Percentiles rank a stretch among this genome's conserved stretches.
Conservation (phyloP, 2,113 vertebrate genomes). For the Osmerus mordax region DNA sequence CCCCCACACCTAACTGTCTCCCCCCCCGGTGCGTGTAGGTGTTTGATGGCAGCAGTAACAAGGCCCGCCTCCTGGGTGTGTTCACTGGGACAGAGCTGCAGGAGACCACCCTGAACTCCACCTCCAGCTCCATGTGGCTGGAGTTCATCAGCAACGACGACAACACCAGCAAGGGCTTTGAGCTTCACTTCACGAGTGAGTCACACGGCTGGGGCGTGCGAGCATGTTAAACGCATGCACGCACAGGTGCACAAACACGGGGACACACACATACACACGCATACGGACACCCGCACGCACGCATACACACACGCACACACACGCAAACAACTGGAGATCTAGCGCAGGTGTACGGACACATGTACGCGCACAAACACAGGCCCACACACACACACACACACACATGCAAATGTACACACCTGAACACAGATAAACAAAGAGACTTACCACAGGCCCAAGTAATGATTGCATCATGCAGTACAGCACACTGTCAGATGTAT, state of each 20-base stretch:
- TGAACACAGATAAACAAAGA: no score
- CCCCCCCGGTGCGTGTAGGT: constrained; percentile 70
- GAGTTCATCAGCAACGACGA: constrained; percentile 88
- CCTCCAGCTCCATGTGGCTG: constrained; percentile 95
- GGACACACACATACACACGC: constrained; percentile 1
- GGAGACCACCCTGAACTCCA: constrained; percentile 87
- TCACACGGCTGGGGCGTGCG: constrained; percentile 7
- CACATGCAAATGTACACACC: neutral
- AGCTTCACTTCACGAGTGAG: constrained; percentile 97
- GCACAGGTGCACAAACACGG: neutral
- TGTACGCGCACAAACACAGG: neutral
- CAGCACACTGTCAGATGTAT: no score
- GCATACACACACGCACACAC: constrained; percentile 6
- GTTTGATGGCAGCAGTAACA: constrained; percentile 90
- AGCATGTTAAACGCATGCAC: neutral
- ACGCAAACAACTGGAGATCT: neutral
- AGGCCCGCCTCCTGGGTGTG: constrained; percentile 84
- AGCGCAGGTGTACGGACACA: no score
- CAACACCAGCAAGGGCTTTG: constrained; percentile 94
- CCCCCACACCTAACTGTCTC: neutral
- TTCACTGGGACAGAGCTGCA: constrained; percentile 85
- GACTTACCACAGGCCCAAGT: no score
- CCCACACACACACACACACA: neutral
- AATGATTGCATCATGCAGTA: no score
- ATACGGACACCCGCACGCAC: constrained; percentile 10